Base-by-base conservation (phyloP, 2,888 invertebrate species). In the Diaperis boleti region DNA sequence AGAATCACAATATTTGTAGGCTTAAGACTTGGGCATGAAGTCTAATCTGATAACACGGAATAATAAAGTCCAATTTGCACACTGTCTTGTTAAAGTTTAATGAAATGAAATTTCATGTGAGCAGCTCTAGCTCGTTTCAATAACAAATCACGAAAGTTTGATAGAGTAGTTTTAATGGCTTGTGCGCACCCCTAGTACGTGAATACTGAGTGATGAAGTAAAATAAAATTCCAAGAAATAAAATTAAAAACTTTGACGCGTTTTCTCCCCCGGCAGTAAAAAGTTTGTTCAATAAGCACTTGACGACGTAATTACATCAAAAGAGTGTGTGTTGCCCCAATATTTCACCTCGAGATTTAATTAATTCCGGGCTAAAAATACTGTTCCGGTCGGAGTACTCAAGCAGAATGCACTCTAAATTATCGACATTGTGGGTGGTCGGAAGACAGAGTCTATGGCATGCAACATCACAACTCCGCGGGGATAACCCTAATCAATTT, bases 281-380 rank as follows among this genome's bases (percentile, higher is more conserved):
- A 59, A 59, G 63, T 59, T 63, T 64, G 60, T 64, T 64, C 64
- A 64, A 61, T 64, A 64, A 65, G 44, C 65, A 67, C 65, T 65
- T 67, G 64, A 63, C 64, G 59, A 67, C 63, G 64, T 64, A 67
- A 67, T 67, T 65, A 64, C 64, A 65, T 66, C 65, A 69, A 69
- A 65, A 69, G 64, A 64, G 68, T 64, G 65, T 65, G 62, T 64
- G 50, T 62, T 41, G 56, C 57, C 26, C 59, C 64, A 65, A 65
- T 69, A 67, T 64, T 69, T 69, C 64, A 67, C 64, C 60, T 60
- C 59, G 55, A 50, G 61, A 55, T 65, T 67, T 67, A 67, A 69
- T 67, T 67, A 69, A 67, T 64, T 65, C 55, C 56, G 49, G 47
- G 20, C 55, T 63, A 63, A 67, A 67, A 63, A 65, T 67, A 65